Evolutionary conservation across 2,888 invertebrate species (phyloP), one percentile per base, ranked within the genome.

Genomic region (Ectemnius lituratus): DNA sequence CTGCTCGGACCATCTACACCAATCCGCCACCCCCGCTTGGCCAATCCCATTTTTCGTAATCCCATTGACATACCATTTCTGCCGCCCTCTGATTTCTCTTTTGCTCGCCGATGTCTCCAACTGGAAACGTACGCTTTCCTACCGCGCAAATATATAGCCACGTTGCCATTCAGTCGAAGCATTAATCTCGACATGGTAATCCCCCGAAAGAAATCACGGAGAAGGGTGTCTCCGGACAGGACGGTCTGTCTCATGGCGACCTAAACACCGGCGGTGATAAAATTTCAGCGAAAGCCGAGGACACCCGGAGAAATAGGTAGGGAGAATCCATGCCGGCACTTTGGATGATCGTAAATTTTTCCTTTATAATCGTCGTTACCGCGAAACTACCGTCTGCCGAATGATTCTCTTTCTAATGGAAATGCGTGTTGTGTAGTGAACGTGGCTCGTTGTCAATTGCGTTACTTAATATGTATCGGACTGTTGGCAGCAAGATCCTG

Each of bases 271-370:
- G 52, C 60, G 72, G 65, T 76, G 80, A 84, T 83, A 85, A 84
- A 83, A 80, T 61, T 64, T 64, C 71, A 67, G 80, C 83, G 78
- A 82, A 78, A 73, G 76, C 66, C 66, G 49, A 62, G 56, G 37
- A 65, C 46, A 60, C 23, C 64, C n/a, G 20, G 23, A 57, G 46
- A 46, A 14, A 23, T 37, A 20, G 23, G 6, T 57, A 27, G 46
- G 67, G 65, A 70, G 74, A 68, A 65, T 59, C 58, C 60, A 37
- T 37, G 37, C 37, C 37, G 37, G 68, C 64, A 52, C 57, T 61
- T 27, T 62, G 75, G 70, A 47, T 67, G 83, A 73, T 85, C 87
- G 83, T 86, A 86, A 86, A 87, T 86, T 83, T 76, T 64, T 75
- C 61, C 59, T 86, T 86, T 87, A 87, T 83, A 85, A 86, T 85